A percentile compares a stretch with the other conserved stretches of the same genome.
Evolutionary conservation across 2,888 invertebrate species (phyloP).

Genomic region (Tanypteryx hageni): DNA sequence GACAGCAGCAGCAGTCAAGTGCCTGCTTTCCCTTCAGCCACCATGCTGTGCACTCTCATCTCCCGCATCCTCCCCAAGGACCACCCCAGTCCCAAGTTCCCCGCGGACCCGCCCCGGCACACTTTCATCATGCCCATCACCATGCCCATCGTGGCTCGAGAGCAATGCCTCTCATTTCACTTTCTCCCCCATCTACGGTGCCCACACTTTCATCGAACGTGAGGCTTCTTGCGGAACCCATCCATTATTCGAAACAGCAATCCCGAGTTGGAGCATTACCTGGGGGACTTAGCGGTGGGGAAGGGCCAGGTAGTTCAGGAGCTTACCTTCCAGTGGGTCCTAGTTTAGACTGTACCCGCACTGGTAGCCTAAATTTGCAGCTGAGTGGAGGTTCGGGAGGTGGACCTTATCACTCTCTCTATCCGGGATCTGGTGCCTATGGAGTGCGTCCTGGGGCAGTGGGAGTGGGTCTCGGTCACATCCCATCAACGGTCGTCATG

Average conservation of each 20-base stretch:
- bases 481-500: constrained; percentile 56
- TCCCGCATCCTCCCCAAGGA: constrained; percentile 46
- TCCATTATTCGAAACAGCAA: constrained; percentile 56
- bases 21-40: constrained; percentile 60
- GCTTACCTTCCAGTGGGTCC: constrained; percentile 69
- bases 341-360: constrained; percentile 73
- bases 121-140: constrained; percentile 73
- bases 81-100: constrained; percentile 36
- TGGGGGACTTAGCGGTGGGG: constrained; percentile 43
- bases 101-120: constrained; percentile 7
- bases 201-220: constrained; percentile 75
- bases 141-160: constrained; percentile 69
- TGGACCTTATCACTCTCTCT: constrained; percentile 48
- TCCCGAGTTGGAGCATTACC: constrained; percentile 40
- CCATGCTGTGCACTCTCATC: constrained; percentile 57
- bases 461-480: constrained; percentile 38
- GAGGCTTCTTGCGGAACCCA: constrained; percentile 74
- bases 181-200: constrained; percentile 74
- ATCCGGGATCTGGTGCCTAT: constrained; percentile 38
- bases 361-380: constrained; percentile 74
- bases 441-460: constrained; percentile 51
- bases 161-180: constrained; percentile 73
- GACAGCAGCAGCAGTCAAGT: constrained; percentile 70
- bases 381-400: constrained; percentile 68
- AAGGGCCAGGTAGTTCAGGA: constrained; percentile 67